A percentile compares a stretch with the other conserved stretches of the same genome.
Evolutionary conservation across 92 coral and sea anemone species (phyloP).

Genomic region (Bergia puertoricense): DNA sequence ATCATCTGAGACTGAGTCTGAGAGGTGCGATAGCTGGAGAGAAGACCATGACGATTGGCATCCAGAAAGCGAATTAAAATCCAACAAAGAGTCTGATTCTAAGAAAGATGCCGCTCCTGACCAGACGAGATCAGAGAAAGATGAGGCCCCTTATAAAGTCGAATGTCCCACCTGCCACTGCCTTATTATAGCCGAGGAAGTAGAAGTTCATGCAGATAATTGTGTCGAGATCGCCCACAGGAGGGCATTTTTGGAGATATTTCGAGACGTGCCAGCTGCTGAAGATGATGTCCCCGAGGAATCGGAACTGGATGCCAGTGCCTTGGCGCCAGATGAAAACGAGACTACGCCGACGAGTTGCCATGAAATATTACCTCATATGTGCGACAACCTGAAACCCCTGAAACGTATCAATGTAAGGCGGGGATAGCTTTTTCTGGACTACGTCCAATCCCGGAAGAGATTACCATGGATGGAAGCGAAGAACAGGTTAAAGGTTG

Average conservation of each 20-base stretch:
- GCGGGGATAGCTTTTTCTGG: constrained; percentile 47
- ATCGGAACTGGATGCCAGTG: constrained; percentile 21
- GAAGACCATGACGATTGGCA: constrained; percentile 12
- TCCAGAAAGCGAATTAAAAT: background rate
- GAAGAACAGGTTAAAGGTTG: constrained; percentile 47
- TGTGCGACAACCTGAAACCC: constrained; percentile 43
- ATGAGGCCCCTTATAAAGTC: constrained; percentile 23
- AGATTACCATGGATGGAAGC: constrained; percentile 48
- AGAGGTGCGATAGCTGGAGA: constrained; percentile 11
- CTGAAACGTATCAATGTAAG: constrained; percentile 52
- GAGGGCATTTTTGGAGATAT: too few species aligned
- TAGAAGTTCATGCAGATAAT: constrained; percentile 22
- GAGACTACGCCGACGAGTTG: constrained; percentile 20
- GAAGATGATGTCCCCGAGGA: too few species aligned
- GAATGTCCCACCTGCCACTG: constrained; percentile 52
- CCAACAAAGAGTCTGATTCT: constrained; percentile 4
- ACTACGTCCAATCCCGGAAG: constrained; percentile 55
- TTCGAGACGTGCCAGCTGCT: too few species aligned
- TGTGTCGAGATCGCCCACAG: too few species aligned
- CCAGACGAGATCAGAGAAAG: constrained; percentile 13
- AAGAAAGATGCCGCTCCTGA: constrained; percentile 18
- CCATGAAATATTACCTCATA: constrained; percentile 45
- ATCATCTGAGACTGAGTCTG: constrained; percentile 18
- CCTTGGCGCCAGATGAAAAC: constrained; percentile 9
- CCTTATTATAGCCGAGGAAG: constrained; percentile 33